phyloP scores from a whole-genome alignment of 2,113 vertebrate species.

The Laterallus jamaicensis region DNA sequence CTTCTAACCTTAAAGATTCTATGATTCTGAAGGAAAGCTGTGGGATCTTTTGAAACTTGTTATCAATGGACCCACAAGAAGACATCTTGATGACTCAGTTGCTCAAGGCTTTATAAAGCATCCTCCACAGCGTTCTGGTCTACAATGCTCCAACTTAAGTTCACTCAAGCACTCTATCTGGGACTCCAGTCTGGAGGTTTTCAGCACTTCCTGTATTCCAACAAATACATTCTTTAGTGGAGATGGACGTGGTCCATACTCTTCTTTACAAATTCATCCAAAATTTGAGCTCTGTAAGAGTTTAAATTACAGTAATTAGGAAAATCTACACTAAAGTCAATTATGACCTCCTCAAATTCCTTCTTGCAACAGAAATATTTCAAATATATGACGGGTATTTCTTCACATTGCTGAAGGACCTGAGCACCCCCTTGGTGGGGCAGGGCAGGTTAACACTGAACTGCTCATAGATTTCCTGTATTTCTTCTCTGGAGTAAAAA shows the following conservation, averaged over 20 bases:
- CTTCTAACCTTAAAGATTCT: too few relatives aligned
- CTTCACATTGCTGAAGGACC: not conserved
- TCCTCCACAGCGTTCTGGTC: not conserved
- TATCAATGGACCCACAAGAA: not conserved
- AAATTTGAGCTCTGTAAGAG: not conserved
- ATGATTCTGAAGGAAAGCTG: not conserved
- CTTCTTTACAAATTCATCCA: not conserved
- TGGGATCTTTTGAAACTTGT: not conserved
- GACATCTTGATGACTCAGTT: not conserved
- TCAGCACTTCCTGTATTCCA: not conserved
- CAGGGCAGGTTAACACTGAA: not conserved
- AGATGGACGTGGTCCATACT: not conserved
- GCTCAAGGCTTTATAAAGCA: not conserved
- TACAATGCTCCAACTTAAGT: not conserved
- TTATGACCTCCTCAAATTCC: not conserved
- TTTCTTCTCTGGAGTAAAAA: not conserved
- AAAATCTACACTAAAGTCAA: not conserved
- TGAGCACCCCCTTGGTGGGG: not conserved
- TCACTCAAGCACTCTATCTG: not conserved
- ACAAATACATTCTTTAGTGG: not conserved
- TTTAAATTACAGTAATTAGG: not conserved
- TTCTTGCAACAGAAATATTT: not conserved
- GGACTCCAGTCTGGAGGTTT: not conserved
- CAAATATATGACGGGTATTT: not conserved
- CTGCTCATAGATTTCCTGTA: not conserved